Conservation (phyloP, 1,140 invertebrate genomes). For the Calliphora vicina region DNA sequence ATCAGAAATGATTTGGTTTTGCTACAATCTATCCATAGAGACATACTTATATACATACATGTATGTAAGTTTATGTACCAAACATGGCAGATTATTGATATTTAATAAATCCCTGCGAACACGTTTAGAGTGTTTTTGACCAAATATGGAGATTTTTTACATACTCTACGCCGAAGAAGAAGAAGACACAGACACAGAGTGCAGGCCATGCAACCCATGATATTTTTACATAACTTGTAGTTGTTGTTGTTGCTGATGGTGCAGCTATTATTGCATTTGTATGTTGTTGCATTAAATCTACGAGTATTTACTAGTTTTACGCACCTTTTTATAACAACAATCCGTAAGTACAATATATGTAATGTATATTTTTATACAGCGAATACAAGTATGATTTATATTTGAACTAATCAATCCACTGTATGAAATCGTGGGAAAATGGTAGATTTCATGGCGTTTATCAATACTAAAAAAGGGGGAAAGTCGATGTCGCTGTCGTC, state of each 20-base stretch:
- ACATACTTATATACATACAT: too few relatives aligned
- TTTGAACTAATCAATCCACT: slow-evolving; percentile 30
- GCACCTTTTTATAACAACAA: slow-evolving; percentile 16
- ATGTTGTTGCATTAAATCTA: slow-evolving; percentile 9
- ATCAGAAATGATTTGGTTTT: too few relatives aligned
- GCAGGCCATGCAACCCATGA: background rate
- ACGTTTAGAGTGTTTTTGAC: background rate
- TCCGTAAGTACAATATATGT: background rate
- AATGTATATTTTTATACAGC: too few relatives aligned
- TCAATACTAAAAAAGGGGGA: slow-evolving; percentile 27
- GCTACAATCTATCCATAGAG: too few relatives aligned
- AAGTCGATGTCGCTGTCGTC: slow-evolving; percentile 19
- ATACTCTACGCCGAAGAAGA: background rate
- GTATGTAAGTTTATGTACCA: too few relatives aligned
- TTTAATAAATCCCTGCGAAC: slow-evolving; percentile 13
- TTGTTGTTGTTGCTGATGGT: slow-evolving; percentile 5
- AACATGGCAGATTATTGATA: background rate
- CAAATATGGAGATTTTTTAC: slow-evolving; percentile 4
- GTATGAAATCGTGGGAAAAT: slow-evolving; percentile 31
- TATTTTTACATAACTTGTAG: slow-evolving; percentile 9
- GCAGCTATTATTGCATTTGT: slow-evolving; percentile 13
- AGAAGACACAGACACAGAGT: background rate
- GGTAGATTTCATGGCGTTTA: slow-evolving; percentile 33
- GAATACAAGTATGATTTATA: slow-evolving; percentile 21
- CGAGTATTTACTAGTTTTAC: slow-evolving; percentile 25